Evolutionary conservation across 30 jellyfish, hydroid and myxozoan species (phyloP), one percentile per base, ranked within the genome.

Genomic region (Aurelia aurita): DNA sequence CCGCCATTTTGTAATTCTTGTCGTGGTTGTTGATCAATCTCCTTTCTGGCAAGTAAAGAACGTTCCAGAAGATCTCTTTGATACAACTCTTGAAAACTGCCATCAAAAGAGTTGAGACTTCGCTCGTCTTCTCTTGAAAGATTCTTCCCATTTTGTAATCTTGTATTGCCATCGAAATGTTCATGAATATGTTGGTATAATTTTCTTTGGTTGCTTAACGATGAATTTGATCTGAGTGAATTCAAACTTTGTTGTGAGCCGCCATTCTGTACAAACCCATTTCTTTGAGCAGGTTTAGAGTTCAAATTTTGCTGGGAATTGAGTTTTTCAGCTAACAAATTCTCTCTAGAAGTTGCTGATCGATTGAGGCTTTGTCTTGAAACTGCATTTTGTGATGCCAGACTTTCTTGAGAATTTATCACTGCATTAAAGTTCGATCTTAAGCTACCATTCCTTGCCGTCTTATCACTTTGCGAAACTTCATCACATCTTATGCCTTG

Each of bases 211-310:
- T 39, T 39, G 13, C 15, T 39, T 39, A 39, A 9, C 15, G 51
- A 39, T 39, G 51, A 12, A 21, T 57, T 55, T 11, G 87, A 55
- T 7, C 43, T 75, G 1, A 53, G 39, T 28, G 87, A 75, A 57
- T 58, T 75, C 49, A 75, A 32, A 57, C 87, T 75, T 32, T 57
- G 87, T 39, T 75, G 87, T 18, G 87, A 75, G 10, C 84, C 72
- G 9, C 51, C 51, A 39, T 39, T 39, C 13, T n/a, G 29, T 10
- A 27, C 67, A 9, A 39, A 39, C 15, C 15, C 51, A 39, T 39
- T 6, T 39, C 51, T 39, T 39, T 39, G 51, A 39, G 1, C 51
- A 39, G 51, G 1, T 39, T 39, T 39, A 39, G 51, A 5, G 51
- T 39, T 39, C 16, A 39, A 39, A 39, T 15, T 72, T 27, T 49